Evolutionary conservation across 37 sponge, comb jelly and placozoan genomes (phyloP), one percentile per base, ranked within the genome.

Genomic region (Theonella swinhoei): DNA sequence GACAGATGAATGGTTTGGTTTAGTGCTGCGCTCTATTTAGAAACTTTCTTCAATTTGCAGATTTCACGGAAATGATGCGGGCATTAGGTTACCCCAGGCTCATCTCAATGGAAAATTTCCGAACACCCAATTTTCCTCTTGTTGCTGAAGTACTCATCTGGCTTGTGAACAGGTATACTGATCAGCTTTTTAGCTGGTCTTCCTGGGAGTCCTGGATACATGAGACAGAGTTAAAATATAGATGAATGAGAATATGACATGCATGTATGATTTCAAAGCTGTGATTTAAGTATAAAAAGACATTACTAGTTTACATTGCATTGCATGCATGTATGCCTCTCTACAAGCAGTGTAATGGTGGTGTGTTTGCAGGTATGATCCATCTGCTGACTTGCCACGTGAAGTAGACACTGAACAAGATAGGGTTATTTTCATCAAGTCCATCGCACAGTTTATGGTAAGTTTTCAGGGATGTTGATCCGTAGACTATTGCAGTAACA

Each of bases 11-110:
- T 3, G 5, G 29, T 59, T 19, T 26, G 60, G 23, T 79, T 4
- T 2, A 1, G 30, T 47, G 36, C 24, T 81, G 20, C 24, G 5
- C 66, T 68, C 31, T 61, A 81, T 26, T 60, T 64, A 74, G 62
- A 77, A 33, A 39, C 23, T 4, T 69, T 17, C 39, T 62, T 80
- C 76, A 23, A 26, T 43, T 42, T 85, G 14, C 69, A 96, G 96
- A 96, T 54, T 98, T 98, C 71, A 96, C 96, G 1, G 99, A 98
- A 76, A 96, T 94, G 94, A 96, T 98, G 99, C 78, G 90, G 24
- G 78, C 95, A 8, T 68, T 98, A 85, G 97, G 97, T 4, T 98
- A 98, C 59, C 96, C 96, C 33, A 65, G 96, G 42, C 88, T 92
- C 75, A 92, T 98, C 4, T 96, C 97, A 0, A 92, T 98, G 97